Conservation (phyloP, 2,888 invertebrate species). For the Ferdinandea cuprea region DNA sequence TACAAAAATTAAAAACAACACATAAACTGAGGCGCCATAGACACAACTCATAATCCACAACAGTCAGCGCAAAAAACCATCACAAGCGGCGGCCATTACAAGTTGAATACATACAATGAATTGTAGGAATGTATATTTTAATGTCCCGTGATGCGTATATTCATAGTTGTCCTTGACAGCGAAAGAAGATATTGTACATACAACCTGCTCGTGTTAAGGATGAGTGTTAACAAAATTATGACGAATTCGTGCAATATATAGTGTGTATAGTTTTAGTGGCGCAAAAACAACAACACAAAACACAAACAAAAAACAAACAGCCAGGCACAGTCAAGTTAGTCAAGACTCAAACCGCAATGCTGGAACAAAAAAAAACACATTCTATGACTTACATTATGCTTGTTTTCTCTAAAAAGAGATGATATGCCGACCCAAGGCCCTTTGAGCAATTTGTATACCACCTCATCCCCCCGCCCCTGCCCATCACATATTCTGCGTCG, state of each 20-base stretch:
- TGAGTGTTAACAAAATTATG: slow-evolving; percentile 18
- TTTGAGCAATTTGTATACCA: slow-evolving; percentile 16
- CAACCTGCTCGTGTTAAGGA: slow-evolving; percentile 17
- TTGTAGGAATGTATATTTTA: too few relatives aligned
- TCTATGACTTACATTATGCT: slow-evolving; percentile 41
- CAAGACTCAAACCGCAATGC: slow-evolving; percentile 53
- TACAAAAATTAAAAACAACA: slow-evolving; percentile 15
- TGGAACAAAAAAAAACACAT: slow-evolving; percentile 25
- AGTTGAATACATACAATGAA: too few relatives aligned
- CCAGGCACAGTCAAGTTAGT: slow-evolving; percentile 42
- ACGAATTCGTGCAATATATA: slow-evolving; percentile 35
- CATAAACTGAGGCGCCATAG: slow-evolving; percentile 36
- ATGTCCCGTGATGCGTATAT: slow-evolving; percentile 29
- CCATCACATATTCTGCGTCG: not conserved
- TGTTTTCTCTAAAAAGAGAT: not conserved
- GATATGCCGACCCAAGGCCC: not conserved
- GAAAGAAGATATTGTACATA: not conserved
- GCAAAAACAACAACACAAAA: slow-evolving; percentile 22
- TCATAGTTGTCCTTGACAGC: slow-evolving; percentile 25
- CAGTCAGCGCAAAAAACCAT: slow-evolving; percentile 29
- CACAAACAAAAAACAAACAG: slow-evolving; percentile 37
- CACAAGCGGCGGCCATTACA: slow-evolving; percentile 41
- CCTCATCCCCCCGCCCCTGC: not conserved
- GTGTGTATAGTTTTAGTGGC: slow-evolving; percentile 19
- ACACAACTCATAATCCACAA: slow-evolving; percentile 21